These are phyloP conservation scores for Nasua narica DNA, from an alignment of 2,797 vertebrate genomes.

Conservation along the genomic window DNA sequence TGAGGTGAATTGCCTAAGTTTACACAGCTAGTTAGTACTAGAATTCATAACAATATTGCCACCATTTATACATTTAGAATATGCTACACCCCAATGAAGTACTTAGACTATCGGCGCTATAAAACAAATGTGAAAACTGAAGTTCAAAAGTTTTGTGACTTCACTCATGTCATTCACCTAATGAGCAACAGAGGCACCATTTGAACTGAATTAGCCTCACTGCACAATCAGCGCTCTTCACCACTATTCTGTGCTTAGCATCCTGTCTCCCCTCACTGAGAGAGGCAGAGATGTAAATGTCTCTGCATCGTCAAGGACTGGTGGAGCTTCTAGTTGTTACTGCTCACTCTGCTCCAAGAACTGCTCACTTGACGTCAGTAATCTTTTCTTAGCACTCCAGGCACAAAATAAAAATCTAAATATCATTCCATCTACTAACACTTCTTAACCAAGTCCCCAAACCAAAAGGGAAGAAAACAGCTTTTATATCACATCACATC, in stretches of 20 bases:
- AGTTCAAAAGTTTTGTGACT: background rate
- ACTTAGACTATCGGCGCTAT: background rate
- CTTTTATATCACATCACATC: background rate
- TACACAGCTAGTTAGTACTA: background rate
- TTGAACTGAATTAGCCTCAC: background rate
- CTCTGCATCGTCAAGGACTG: background rate
- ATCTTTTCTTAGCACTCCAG: background rate
- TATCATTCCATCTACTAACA: background rate
- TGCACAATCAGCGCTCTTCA: constrained; percentile 34
- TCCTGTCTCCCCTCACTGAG: background rate
- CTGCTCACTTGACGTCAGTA: background rate
- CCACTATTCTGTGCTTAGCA: background rate
- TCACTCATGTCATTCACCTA: background rate
- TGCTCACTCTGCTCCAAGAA: background rate
- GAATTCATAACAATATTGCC: background rate
- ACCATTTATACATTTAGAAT: background rate
- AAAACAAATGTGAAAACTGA: background rate
- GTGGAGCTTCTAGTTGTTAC: background rate
- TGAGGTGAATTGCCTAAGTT: background rate
- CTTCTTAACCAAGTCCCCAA: background rate
- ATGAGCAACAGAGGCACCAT: background rate
- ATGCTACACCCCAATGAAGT: background rate
- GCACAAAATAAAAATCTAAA: constrained; percentile 3
- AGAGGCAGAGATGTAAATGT: background rate
- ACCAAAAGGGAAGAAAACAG: background rate